A percentile compares a stretch with the other conserved stretches of the same genome.
Evolutionary conservation across 2,888 invertebrate species (phyloP).

Genomic region (Acleris laterana): DNA sequence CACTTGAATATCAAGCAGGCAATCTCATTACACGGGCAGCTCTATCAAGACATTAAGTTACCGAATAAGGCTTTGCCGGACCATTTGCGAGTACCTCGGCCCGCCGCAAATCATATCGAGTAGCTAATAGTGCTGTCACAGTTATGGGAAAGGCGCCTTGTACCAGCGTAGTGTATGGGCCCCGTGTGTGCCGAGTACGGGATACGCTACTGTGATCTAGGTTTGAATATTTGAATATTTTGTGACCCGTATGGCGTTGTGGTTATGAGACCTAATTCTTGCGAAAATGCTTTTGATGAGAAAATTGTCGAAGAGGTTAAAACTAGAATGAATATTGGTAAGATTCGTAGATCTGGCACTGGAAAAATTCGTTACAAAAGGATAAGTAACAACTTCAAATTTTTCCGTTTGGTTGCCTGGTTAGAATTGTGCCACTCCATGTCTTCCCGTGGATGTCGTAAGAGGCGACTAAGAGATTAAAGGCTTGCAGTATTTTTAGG

Average conservation of each 20-base stretch:
- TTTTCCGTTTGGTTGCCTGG: too few species aligned
- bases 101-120: constrained; percentile 43
- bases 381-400: too few species aligned
- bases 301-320: too few species aligned
- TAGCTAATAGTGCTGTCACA: constrained; percentile 54
- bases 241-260: constrained; percentile 19
- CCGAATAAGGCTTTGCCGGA: constrained; percentile 34
- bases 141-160: constrained; percentile 53
- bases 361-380: too few species aligned
- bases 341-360: too few species aligned
- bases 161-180: constrained; percentile 49
- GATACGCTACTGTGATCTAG: constrained; percentile 20
- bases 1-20: constrained; percentile 26
- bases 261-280: too few species aligned
- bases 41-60: constrained; percentile 37
- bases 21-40: constrained; percentile 26
- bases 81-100: constrained; percentile 33
- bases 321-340: too few species aligned
- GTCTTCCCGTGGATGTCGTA: too few species aligned
- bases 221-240: constrained; percentile 23
- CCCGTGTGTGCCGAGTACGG: constrained; percentile 45
- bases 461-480: too few species aligned
- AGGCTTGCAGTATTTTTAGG: too few species aligned
- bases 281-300: too few species aligned
- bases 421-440: too few species aligned